Base-by-base conservation (phyloP, 1,140 invertebrate species). In the Homarus americanus region DNA sequence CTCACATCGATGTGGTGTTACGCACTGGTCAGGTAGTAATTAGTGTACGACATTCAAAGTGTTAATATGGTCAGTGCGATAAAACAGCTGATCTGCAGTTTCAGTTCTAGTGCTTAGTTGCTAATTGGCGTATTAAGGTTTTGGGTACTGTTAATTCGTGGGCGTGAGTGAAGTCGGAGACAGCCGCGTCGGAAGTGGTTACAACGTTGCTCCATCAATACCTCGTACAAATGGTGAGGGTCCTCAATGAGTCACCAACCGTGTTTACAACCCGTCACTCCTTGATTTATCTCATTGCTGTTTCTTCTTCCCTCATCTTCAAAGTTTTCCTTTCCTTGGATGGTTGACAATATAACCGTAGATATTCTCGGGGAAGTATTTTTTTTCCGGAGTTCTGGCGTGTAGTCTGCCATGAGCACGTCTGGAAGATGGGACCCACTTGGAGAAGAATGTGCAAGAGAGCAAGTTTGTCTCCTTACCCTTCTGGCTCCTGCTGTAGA, bases 201-300 rank as follows among this genome's bases (percentile, higher is more conserved):
- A n/a, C n/a, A n/a, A n/a, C n/a, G n/a, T n/a, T n/a, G n/a, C n/a
- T n/a, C n/a, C n/a, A n/a, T n/a, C n/a, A n/a, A n/a, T n/a, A n/a
- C n/a, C n/a, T n/a, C n/a, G n/a, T n/a, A n/a, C n/a, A n/a, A 32
- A 69, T 69, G 63, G 63, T 69, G 63, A 69, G 63, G 9, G 63
- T 32, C 63, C 32, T 32, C 63, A 69, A 1, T 69, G n/a, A 69
- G 0, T 69, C 63, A 69, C 28, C 32, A 32, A 69, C 44, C 44
- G 15, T 69, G 7, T 69, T 9, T 32, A 32, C n/a, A 7, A 10
- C 28, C 63, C 12, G 10, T 32, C 28, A 24, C 63, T 32, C n/a
- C 28, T 69, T 69, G n/a, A 28, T 10, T 20, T 58, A 1, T 24
- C 24, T 58, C 44, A 49, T 49, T n/a, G n/a, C 0, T 49, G 15